Conservation (phyloP, 2,113 vertebrate genomes). For the Scopus umbretta region DNA sequence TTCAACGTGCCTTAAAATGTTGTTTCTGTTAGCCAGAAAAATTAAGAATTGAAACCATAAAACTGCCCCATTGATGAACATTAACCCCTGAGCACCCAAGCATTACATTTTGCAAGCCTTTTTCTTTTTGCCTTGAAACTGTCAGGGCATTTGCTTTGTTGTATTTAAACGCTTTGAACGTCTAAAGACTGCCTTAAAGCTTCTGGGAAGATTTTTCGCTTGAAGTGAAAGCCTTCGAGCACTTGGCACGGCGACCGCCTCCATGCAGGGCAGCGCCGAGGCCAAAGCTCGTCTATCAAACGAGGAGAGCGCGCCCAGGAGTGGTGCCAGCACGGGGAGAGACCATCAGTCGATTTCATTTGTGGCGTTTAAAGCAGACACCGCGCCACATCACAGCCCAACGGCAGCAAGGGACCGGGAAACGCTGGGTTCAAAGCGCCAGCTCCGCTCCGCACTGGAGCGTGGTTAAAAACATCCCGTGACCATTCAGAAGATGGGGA, state of each 20-base stretch:
- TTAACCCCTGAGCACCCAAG: not conserved
- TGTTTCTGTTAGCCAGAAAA: not conserved
- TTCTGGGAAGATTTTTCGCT: not conserved
- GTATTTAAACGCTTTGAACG: not conserved
- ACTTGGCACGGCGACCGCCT: not conserved
- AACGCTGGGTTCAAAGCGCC: not conserved
- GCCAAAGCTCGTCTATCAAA: not conserved
- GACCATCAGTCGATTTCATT: not conserved
- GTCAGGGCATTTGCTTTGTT: not conserved
- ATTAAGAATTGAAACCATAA: not conserved
- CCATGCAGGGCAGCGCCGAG: accelerated
- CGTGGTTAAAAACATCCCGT: not conserved
- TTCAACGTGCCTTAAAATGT: not conserved
- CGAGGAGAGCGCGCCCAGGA: not conserved
- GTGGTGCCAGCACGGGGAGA: not conserved
- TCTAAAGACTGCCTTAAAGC: not conserved
- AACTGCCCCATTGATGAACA: not conserved
- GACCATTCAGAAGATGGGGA: not conserved
- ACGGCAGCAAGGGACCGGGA: not conserved
- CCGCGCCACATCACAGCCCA: not conserved
- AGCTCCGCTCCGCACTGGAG: not conserved
- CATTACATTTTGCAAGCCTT: not conserved
- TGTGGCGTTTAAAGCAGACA: not conserved
- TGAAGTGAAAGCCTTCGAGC: not conserved
- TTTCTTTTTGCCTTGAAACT: not conserved